phyloP scores from a whole-genome alignment of 1,140 invertebrate genomes.

The Holcopasites calliopsidis region DNA sequence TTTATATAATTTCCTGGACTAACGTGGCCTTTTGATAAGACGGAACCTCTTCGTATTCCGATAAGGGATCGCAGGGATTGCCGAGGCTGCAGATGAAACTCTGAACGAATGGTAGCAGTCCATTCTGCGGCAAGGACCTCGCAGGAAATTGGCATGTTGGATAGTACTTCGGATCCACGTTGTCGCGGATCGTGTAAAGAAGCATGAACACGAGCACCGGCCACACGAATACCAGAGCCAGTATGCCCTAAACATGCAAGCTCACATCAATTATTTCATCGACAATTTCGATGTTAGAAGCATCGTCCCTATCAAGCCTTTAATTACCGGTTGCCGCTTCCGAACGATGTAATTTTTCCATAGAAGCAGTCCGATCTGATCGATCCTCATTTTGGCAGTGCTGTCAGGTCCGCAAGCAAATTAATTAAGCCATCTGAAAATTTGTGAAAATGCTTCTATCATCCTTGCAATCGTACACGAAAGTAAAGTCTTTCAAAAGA shows the following conservation, averaged over 20 bases:
- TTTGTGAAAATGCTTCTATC: no score
- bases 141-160: constrained; percentile 83
- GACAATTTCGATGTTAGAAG: no score
- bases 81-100: constrained; percentile 84
- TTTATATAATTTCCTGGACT: no score
- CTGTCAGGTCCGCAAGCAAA: no score
- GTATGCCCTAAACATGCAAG: constrained; percentile 76
- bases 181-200: constrained; percentile 80
- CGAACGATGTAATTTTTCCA: constrained; percentile 83
- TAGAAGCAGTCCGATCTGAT: constrained; percentile 81
- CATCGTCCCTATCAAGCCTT: neutral
- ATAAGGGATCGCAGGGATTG: constrained; percentile 81
- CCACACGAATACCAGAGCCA: constrained; percentile 80
- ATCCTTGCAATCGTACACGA: no score
- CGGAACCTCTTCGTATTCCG: constrained; percentile 82
- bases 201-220: constrained; percentile 78
- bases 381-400: constrained; percentile 68
- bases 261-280: neutral
- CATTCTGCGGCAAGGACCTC: constrained; percentile 82
- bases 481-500: no score
- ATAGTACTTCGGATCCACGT: constrained; percentile 79
- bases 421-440: no score
- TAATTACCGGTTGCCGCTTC: constrained; percentile 80
- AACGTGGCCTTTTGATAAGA: constrained; percentile 83
- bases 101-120: constrained; percentile 83